Base-by-base conservation (phyloP, 1,140 invertebrate species). In the Bombus impatiens region DNA sequence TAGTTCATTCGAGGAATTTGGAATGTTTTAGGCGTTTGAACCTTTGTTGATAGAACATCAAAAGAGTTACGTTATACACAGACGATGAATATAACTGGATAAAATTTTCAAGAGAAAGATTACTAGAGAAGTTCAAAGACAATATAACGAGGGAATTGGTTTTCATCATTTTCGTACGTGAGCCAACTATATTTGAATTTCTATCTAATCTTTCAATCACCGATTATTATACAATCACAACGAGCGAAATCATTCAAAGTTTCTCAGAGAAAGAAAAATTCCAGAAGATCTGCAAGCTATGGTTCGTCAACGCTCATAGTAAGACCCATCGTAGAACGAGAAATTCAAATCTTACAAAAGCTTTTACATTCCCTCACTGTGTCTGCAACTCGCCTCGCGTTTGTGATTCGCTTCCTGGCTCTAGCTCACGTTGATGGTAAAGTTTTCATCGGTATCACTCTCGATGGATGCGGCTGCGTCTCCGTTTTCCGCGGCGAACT, bases 371-470 rank as follows among this genome's bases (percentile, higher is more conserved):
- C 40, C 10, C 22, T 42, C n/a, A 3, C 15, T 5, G 35, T 62
- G 37, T 28, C 8, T 47, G 13, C 28, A 53, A 53, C 47, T 53
- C 47, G 18, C 5, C 18, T 8, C 18, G 67, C 18, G 28, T 15
- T 18, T 42, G 25, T 10, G 13, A 35, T n/a, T 40, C 79, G 53
- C 77, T 80, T 81, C 65, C 42, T 78, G 65, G 67, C 68, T 88
- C 62, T 62, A 42, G 65, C 84, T 44, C 68, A 82, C 86, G 81
- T 71, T 86, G 90, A 88, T 89, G 89, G 81, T 72, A 90, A 91
- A 91, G 89, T 91, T 91, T 91, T 83, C 80, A 86, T 78, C 70
- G 84, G 84, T 91, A 91, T 91, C 88, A 86, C 80, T 86, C 78
- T 82, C 82, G 53, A 79, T 37, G 70, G 88, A 84, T 87, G 85